phyloP scores from a whole-genome alignment of 2,797 vertebrate species.

The Crenichthys baileyi region DNA sequence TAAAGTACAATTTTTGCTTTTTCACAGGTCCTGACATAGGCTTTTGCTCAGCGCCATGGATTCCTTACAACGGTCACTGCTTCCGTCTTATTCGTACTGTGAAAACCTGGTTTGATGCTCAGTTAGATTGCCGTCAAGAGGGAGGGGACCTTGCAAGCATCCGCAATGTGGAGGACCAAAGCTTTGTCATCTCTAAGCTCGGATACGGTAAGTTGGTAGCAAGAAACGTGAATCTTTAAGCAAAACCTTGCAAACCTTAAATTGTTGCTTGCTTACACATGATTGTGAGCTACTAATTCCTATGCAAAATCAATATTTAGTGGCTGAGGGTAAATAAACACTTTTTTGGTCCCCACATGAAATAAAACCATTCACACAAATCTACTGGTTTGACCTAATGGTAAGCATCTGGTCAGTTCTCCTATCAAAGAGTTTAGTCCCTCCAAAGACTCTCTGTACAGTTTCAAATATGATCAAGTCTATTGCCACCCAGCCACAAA shows the following conservation, averaged over 20 bases:
- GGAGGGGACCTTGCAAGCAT: slow-evolving; percentile 87
- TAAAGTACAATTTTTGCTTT: too few relatives aligned
- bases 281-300: too few relatives aligned
- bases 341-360: too few relatives aligned
- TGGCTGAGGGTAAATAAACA: too few relatives aligned
- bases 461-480: too few relatives aligned
- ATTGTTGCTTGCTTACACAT: neutral
- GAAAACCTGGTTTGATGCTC: slow-evolving; percentile 85
- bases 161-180: slow-evolving; percentile 87
- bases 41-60: slow-evolving; percentile 84
- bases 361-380: too few relatives aligned
- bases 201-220: slow-evolving; percentile 81
- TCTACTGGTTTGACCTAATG: too few relatives aligned
- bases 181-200: slow-evolving; percentile 89
- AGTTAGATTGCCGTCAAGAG: slow-evolving; percentile 80
- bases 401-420: too few relatives aligned
- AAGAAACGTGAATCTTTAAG: neutral
- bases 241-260: neutral
- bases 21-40: slow-evolving; percentile 50
- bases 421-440: too few relatives aligned
- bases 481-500: too few relatives aligned
- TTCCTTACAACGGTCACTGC: slow-evolving; percentile 86
- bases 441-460: too few relatives aligned
- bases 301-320: too few relatives aligned
- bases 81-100: slow-evolving; percentile 81